Percentiles rank a stretch among this genome's conserved stretches.
Conservation (phyloP, 2,888 invertebrate genomes). For the Hesperia comma region DNA sequence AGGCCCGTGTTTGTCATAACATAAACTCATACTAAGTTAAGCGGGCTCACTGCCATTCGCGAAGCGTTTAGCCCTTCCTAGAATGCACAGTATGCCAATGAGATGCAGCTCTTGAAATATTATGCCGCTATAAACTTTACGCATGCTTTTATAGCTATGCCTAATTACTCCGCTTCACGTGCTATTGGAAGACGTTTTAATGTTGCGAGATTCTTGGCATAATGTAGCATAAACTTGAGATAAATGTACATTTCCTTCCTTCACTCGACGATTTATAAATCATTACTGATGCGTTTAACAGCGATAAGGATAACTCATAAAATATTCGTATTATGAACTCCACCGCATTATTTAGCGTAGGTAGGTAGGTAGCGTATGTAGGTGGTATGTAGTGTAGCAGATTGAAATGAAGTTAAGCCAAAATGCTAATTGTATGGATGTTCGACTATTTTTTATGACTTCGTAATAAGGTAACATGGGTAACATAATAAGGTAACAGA, state of each 20-base stretch:
- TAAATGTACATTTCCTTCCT: background rate
- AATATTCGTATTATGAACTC: background rate
- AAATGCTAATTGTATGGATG: no score
- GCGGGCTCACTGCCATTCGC: constrained; percentile 43
- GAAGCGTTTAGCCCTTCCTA: constrained; percentile 42
- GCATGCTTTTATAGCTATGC: background rate
- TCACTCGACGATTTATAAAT: background rate
- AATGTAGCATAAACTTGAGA: background rate
- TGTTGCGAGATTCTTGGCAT: background rate
- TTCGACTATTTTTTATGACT: no score
- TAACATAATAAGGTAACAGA: no score
- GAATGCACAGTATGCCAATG: constrained; percentile 46
- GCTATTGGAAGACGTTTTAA: background rate
- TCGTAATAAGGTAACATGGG: no score
- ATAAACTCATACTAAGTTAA: constrained; percentile 44
- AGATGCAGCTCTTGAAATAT: constrained; percentile 7
- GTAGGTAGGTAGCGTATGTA: no score
- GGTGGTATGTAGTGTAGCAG: no score
- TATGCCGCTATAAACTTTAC: constrained; percentile 4
- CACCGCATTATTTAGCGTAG: no score
- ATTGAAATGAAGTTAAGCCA: no score
- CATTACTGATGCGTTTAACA: background rate
- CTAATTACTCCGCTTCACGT: background rate
- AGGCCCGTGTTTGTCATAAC: constrained; percentile 45
- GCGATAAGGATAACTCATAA: background rate